phyloP scores from a whole-genome alignment of 2,888 invertebrate species.

The Netelia virgata region DNA sequence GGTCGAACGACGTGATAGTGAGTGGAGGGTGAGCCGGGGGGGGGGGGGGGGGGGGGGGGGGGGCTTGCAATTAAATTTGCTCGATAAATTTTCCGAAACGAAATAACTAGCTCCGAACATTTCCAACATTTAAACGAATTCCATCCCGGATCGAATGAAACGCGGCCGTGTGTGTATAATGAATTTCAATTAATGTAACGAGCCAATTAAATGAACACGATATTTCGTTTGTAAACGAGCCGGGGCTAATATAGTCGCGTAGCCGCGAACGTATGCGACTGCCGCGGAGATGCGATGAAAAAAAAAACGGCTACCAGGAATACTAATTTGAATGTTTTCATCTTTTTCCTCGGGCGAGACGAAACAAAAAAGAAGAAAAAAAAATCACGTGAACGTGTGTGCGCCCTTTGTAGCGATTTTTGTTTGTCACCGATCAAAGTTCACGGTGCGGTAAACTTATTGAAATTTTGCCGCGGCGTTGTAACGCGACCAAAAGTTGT shows the following conservation, averaged over 20 bases:
- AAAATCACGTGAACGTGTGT: conserved; percentile 42
- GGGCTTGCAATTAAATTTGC: conserved; percentile 47
- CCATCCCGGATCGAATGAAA: conserved; percentile 41
- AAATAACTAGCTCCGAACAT: conserved; percentile 26
- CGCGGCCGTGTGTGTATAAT: conserved; percentile 52
- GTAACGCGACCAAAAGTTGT: conserved; percentile 52
- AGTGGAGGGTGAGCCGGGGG: too few relatives aligned
- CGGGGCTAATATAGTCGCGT: conserved; percentile 51
- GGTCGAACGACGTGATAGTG: neutral
- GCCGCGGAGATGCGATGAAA: conserved; percentile 49
- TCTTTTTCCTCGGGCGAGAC: conserved; percentile 52
- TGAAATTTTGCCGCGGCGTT: conserved; percentile 43
- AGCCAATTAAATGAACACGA: conserved; percentile 78
- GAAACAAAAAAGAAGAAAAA: conserved; percentile 55
- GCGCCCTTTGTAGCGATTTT: conserved; percentile 56
- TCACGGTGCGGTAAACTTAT: conserved; percentile 61
- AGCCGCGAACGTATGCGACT: conserved; percentile 46
- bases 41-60: too few relatives aligned
- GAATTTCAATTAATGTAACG: conserved; percentile 81
- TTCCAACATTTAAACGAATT: conserved; percentile 61
- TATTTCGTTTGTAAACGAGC: conserved; percentile 50
- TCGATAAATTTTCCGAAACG: conserved; percentile 54
- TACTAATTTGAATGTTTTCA: conserved; percentile 68
- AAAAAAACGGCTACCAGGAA: conserved; percentile 57
- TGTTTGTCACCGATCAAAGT: conserved; percentile 62